phyloP scores from a whole-genome alignment of 1,140 invertebrate species.

The Trichomalopsis sarcophagae region DNA sequence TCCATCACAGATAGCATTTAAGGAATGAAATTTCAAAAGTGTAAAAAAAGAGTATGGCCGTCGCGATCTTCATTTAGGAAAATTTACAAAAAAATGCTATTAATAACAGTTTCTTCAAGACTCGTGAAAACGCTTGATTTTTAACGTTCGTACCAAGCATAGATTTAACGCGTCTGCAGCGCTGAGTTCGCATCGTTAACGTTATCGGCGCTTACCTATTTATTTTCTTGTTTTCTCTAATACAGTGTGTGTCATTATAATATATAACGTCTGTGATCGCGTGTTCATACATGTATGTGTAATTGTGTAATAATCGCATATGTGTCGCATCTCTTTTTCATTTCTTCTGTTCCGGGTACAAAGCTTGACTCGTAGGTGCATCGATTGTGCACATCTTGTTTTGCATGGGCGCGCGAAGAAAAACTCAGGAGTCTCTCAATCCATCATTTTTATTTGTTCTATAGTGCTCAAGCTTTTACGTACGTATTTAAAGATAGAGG shows the following conservation, averaged over 20 bases:
- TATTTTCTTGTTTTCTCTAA: conserved; percentile 19
- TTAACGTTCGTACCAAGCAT: conserved; percentile 9
- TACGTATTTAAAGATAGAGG: conserved; percentile 29
- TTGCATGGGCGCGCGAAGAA: not conserved
- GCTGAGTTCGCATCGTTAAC: not conserved
- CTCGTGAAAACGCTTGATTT: conserved; percentile 15
- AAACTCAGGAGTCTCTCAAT: conserved; percentile 40
- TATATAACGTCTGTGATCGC: not conserved
- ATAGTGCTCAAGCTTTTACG: conserved; percentile 51
- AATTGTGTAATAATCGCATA: not conserved
- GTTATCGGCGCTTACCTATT: not conserved
- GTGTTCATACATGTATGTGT: not conserved
- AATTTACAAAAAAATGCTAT: not conserved
- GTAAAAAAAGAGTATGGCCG: not conserved
- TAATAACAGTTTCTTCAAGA: not conserved
- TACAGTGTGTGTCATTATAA: not conserved
- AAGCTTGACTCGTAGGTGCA: conserved; percentile 3
- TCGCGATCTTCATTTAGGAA: not conserved
- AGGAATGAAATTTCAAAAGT: not conserved
- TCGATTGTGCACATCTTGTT: not conserved
- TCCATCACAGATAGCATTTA: conserved; percentile 41
- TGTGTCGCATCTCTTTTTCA: not conserved
- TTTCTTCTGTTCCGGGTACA: not conserved
- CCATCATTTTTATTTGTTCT: conserved; percentile 41
- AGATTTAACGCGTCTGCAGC: not conserved